Percentiles rank a stretch among this genome's conserved stretches.
These are phyloP conservation scores for fruit fly (Drosophila melanogaster) DNA, from an alignment of 1,140 invertebrate species.

Conservation along the genomic window Release_6_plus_ISO1_MT NT_033777.3:20177001-20177500, in stretches of 20 bases:
- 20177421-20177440: slow-evolving; percentile 63
- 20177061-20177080: slow-evolving; percentile 75
- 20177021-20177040: slow-evolving; percentile 36
- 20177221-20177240: slow-evolving; percentile 41
- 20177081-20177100: slow-evolving; percentile 80
- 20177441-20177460: slow-evolving; percentile 71
- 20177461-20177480: slow-evolving; percentile 54
- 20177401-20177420: not conserved
- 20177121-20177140: slow-evolving; percentile 5
- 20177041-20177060: slow-evolving; percentile 60
- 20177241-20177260: slow-evolving; percentile 27
- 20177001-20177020: slow-evolving; percentile 23
- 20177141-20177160: slow-evolving; percentile 8
- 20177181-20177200: slow-evolving; percentile 64
- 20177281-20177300: slow-evolving; percentile 57
- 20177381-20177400: slow-evolving; percentile 1
- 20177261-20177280: slow-evolving; percentile 30
- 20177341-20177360: slow-evolving; percentile 63
- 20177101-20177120: slow-evolving; percentile 73
- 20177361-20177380: slow-evolving; percentile 65
- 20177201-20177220: slow-evolving; percentile 34
- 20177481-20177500: slow-evolving; percentile 9
- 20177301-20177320: slow-evolving; percentile 76
- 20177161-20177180: slow-evolving; percentile 58
- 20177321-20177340: slow-evolving; percentile 51